Conservation (phyloP, 64 coral and sea anemone genomes). For the Porites lutea region DNA sequence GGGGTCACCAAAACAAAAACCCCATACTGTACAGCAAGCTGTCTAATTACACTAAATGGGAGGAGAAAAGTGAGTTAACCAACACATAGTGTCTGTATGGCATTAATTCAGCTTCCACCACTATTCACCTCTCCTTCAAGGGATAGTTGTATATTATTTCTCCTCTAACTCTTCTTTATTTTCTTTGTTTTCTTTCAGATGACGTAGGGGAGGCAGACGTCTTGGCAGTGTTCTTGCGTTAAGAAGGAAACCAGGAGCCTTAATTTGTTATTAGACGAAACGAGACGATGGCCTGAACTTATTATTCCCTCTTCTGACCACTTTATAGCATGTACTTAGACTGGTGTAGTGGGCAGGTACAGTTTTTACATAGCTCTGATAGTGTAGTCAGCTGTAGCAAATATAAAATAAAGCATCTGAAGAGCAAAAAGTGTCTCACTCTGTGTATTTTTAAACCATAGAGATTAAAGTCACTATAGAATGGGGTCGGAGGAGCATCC, state of each 20-base stretch:
- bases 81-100: background rate
- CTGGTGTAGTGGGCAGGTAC: background rate
- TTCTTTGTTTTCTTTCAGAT: slow-evolving; percentile 5
- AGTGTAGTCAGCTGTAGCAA: slow-evolving; percentile 1
- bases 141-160: background rate
- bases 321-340: background rate
- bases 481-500: background rate
- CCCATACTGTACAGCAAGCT: slow-evolving; percentile 12
- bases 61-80: background rate
- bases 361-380: slow-evolving; percentile 12
- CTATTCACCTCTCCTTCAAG: background rate
- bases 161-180: background rate
- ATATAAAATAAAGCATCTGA: slow-evolving; percentile 12
- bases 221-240: slow-evolving; percentile 10
- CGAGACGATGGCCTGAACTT: background rate
- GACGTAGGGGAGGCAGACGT: too few species aligned
- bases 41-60: background rate
- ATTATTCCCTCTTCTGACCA: background rate
- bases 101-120: slow-evolving; percentile 1
- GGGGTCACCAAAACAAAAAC: background rate
- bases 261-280: background rate
- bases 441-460: background rate
- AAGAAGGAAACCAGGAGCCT: background rate
- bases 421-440: background rate
- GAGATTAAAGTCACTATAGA: background rate